phyloP scores from a whole-genome alignment of 2,797 vertebrate genomes.

The Chanos chanos region DNA sequence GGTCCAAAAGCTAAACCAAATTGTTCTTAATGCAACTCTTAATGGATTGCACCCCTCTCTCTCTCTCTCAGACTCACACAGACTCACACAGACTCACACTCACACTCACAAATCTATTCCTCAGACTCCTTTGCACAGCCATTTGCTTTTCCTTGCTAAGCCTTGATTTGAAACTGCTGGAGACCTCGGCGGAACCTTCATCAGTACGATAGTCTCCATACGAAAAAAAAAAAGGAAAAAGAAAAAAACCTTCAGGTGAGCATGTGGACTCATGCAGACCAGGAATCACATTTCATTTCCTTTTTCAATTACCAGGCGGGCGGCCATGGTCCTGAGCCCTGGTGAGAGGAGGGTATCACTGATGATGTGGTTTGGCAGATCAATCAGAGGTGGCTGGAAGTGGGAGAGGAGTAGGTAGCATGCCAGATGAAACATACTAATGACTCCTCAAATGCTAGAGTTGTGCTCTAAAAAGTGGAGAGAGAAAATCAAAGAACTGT shows the following conservation, averaged over 20 bases:
- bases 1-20: too few relatives aligned
- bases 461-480: constrained; percentile 8
- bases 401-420: constrained; percentile 16
- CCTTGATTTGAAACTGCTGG: background rate
- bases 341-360: constrained; percentile 24
- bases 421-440: constrained; percentile 33
- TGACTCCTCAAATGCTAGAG: constrained; percentile 19
- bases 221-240: too few relatives aligned
- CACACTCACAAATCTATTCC: too few relatives aligned
- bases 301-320: constrained; percentile 36
- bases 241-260: background rate
- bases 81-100: too few relatives aligned
- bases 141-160: too few relatives aligned
- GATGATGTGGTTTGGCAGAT: constrained; percentile 33
- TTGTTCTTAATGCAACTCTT: too few relatives aligned
- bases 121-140: too few relatives aligned
- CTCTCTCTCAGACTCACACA: too few relatives aligned
- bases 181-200: background rate
- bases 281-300: constrained; percentile 35
- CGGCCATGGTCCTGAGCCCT: constrained; percentile 9
- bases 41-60: too few relatives aligned
- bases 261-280: constrained; percentile 26
- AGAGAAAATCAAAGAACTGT: constrained; percentile 17
- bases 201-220: background rate
- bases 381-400: constrained; percentile 35